Percentiles rank a stretch among this genome's conserved stretches.
These are phyloP conservation scores for Drosophila histrio DNA, from an alignment of 2,888 invertebrate genomes.

Conservation along the genomic window DNA sequence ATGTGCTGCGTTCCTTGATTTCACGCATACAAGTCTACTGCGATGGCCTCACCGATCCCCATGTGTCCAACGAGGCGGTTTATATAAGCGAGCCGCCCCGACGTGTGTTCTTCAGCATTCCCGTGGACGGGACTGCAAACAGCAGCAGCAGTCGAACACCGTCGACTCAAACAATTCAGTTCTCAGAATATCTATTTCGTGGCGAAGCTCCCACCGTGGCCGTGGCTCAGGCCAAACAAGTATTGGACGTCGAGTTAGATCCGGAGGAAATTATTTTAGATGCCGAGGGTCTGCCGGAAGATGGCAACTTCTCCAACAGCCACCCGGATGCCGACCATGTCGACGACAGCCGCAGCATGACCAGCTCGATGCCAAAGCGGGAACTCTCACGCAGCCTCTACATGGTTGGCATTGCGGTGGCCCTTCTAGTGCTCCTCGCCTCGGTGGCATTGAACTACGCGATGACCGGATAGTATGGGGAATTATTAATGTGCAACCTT, in stretches of 20 bases:
- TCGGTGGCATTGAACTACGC: slow-evolving; percentile 87
- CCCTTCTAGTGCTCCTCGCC: slow-evolving; percentile 86
- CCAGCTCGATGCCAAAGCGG: slow-evolving; percentile 85
- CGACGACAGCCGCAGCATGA: slow-evolving; percentile 83
- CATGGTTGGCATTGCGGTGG: slow-evolving; percentile 86
- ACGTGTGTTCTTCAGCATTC: slow-evolving; percentile 91
- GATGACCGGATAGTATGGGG: slow-evolving; percentile 52
- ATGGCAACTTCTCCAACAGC: slow-evolving; percentile 83
- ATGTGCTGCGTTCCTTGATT: slow-evolving; percentile 92
- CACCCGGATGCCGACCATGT: slow-evolving; percentile 29
- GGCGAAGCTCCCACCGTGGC: slow-evolving; percentile 94
- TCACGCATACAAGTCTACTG: slow-evolving; percentile 96
- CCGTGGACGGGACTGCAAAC: slow-evolving; percentile 83
- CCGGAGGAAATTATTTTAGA: slow-evolving; percentile 89
- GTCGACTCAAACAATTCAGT: slow-evolving; percentile 85
- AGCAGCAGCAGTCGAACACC: not conserved
- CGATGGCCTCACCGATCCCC: slow-evolving; percentile 90
- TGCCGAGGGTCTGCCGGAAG: slow-evolving; percentile 92
- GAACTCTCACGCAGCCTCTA: slow-evolving; percentile 86
- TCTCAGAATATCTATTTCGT: slow-evolving; percentile 96
- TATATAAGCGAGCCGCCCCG: slow-evolving; percentile 95
- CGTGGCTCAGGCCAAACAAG: slow-evolving; percentile 91
- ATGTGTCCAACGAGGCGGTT: slow-evolving; percentile 71
- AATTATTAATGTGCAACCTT: slow-evolving; percentile 37
- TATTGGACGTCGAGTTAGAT: slow-evolving; percentile 90